Evolutionary conservation across 2,797 vertebrate species (phyloP).

Genomic region (Sebastes minor): DNA sequence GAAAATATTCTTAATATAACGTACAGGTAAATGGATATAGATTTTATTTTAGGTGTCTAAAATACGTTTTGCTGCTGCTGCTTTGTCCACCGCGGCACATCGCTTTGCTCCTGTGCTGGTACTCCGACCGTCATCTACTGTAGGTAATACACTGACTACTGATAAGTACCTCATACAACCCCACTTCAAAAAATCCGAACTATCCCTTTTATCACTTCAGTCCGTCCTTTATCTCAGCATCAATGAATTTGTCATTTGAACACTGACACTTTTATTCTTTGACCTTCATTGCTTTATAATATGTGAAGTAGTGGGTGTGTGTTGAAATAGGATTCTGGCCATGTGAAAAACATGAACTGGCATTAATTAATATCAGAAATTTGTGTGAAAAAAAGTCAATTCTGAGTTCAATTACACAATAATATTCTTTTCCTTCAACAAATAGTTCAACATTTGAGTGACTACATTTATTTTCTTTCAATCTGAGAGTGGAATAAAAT

Average conservation of each 20-base stretch:
- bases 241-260: background rate
- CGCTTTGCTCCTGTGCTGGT: background rate
- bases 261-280: background rate
- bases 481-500: background rate
- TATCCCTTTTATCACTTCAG: background rate
- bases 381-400: background rate
- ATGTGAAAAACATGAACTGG: background rate
- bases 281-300: background rate
- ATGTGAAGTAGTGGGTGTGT: background rate
- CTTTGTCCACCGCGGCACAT: accelerated
- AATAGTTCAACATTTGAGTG: background rate
- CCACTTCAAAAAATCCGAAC: background rate
- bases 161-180: background rate
- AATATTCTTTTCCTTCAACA: background rate
- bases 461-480: background rate
- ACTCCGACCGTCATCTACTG: too few relatives aligned
- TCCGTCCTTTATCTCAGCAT: background rate
- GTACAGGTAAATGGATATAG: background rate
- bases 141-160: background rate
- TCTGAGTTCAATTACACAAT: background rate
- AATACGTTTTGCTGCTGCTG: background rate
- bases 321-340: background rate
- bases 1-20: background rate
- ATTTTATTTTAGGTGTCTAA: background rate
- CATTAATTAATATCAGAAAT: background rate